Conservation (phyloP, 64 coral and sea anemone species). For the Actinia tenebrosa region DNA sequence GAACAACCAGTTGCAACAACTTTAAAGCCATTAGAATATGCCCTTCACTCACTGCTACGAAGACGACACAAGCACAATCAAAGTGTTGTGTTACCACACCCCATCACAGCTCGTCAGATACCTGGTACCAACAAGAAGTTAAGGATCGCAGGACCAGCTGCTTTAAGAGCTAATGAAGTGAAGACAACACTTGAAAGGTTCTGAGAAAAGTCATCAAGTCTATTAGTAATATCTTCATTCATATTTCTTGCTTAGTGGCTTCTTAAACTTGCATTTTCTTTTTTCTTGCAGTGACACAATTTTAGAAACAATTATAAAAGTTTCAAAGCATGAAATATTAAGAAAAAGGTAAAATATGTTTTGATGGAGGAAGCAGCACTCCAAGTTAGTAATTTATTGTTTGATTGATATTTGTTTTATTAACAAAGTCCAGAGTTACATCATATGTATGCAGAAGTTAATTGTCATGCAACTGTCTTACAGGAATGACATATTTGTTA, state of each 20-base stretch:
- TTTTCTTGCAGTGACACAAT: slow-evolving; percentile 60
- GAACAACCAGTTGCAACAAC: slow-evolving; percentile 18
- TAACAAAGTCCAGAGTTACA: no score
- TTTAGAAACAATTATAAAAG: slow-evolving; percentile 64
- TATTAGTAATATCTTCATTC: background rate
- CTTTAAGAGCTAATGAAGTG: slow-evolving; percentile 49
- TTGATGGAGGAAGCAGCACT: no score
- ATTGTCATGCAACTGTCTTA: no score
- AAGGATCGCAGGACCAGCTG: slow-evolving; percentile 74
- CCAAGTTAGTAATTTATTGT: no score
- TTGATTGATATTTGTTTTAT: no score
- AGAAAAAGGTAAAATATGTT: slow-evolving; percentile 43
- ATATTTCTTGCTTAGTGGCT: background rate
- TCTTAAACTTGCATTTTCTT: background rate
- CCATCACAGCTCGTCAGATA: slow-evolving; percentile 61
- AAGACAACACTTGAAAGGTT: slow-evolving; percentile 49
- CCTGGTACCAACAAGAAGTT: slow-evolving; percentile 60
- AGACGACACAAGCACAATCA: slow-evolving; percentile 65
- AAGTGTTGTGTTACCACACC: slow-evolving; percentile 50
- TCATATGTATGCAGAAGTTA: no score
- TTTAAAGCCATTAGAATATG: slow-evolving; percentile 47
- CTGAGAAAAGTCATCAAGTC: background rate
- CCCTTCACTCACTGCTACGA: slow-evolving; percentile 75
- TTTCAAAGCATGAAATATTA: slow-evolving; percentile 83
- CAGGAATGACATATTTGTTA: background rate